Percentiles rank a stretch among this genome's conserved stretches.
These are phyloP conservation scores for Chaitophorus viminalis DNA, from an alignment of 2,888 invertebrate species.

Conservation along the genomic window DNA sequence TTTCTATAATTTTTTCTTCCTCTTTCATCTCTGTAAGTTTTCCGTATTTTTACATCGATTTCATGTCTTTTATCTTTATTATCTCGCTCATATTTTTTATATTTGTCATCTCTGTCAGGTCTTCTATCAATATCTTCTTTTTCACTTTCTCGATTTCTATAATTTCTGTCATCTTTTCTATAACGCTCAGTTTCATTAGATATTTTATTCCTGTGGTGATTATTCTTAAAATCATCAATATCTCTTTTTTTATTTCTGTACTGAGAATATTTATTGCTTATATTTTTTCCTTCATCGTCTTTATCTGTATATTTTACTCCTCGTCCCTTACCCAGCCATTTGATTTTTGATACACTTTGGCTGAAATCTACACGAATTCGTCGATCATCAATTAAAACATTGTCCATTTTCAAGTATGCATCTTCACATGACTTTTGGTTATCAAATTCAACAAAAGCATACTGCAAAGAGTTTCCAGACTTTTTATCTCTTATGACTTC, in stretches of 20 bases:
- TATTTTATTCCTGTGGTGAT: conserved; percentile 63
- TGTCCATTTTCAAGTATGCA: conserved; percentile 99
- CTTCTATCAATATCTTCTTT: conserved; percentile 62
- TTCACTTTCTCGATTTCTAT: conserved; percentile 63
- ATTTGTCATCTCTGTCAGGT: conserved; percentile 63
- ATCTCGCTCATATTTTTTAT: conserved; percentile 23
- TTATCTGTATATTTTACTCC: conserved; percentile 74
- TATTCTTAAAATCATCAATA: conserved; percentile 60
- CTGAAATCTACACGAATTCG: conserved; percentile 99
- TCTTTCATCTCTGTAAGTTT: conserved; percentile 57
- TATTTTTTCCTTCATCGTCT: conserved; percentile 64
- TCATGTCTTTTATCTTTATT: conserved; percentile 26
- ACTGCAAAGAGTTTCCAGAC: conserved; percentile 94
- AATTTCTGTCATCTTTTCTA: conserved; percentile 62
- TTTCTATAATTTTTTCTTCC: conserved; percentile 59
- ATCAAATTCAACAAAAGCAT: conserved; percentile 98
- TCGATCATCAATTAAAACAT: conserved; percentile 97
- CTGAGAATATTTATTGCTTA: conserved; percentile 54
- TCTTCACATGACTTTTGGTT: conserved; percentile 93
- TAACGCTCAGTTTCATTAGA: conserved; percentile 63
- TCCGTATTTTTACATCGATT: conserved; percentile 60
- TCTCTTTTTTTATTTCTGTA: conserved; percentile 50
- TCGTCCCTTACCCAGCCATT: conserved; percentile 89
- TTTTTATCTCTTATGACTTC: conserved; percentile 96
- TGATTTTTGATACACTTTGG: conserved; percentile 95